A percentile compares a stretch with the other conserved stretches of the same genome.
Conservation (phyloP, 1,140 invertebrate genomes). For the Sitophilus oryzae region DNA sequence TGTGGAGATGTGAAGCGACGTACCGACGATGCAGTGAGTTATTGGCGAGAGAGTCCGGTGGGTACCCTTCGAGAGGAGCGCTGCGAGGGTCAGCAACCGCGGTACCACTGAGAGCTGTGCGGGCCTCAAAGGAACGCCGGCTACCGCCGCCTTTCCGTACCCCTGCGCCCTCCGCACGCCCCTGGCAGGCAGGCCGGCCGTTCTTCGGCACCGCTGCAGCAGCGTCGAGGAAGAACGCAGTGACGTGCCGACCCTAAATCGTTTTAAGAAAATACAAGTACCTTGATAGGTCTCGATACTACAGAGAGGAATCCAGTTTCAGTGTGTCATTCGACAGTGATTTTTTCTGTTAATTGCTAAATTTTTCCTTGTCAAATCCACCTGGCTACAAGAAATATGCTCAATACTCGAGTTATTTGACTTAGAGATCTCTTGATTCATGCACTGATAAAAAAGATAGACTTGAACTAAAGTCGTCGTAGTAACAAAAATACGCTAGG, state of each 20-base stretch:
- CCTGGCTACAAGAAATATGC: slow-evolving; percentile 39
- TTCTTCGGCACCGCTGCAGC: too few species aligned
- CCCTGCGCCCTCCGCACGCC: neutral
- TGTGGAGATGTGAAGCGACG: too few species aligned
- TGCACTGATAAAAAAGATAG: too few species aligned
- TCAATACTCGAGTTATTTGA: slow-evolving; percentile 35
- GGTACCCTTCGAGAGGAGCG: neutral
- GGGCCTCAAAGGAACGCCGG: neutral
- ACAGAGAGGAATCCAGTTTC: slow-evolving; percentile 34
- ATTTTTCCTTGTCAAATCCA: slow-evolving; percentile 13
- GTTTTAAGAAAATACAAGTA: too few species aligned
- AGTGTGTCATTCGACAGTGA: slow-evolving; percentile 9
- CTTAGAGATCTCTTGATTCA: slow-evolving; percentile 15
- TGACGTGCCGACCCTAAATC: too few species aligned
- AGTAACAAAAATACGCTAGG: too few species aligned
- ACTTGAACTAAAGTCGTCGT: too few species aligned
- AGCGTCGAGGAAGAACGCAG: too few species aligned
- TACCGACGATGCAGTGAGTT: neutral
- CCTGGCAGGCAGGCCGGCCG: too few species aligned
- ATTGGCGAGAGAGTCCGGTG: neutral
- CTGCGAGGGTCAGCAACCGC: neutral
- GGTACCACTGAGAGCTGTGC: neutral
- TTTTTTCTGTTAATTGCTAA: slow-evolving; percentile 7
- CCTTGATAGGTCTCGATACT: too few species aligned
- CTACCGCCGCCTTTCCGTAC: neutral